These are phyloP conservation scores for Geotrypetes seraphini DNA, from an alignment of 2,797 vertebrate genomes.

Conservation along the genomic window DNA sequence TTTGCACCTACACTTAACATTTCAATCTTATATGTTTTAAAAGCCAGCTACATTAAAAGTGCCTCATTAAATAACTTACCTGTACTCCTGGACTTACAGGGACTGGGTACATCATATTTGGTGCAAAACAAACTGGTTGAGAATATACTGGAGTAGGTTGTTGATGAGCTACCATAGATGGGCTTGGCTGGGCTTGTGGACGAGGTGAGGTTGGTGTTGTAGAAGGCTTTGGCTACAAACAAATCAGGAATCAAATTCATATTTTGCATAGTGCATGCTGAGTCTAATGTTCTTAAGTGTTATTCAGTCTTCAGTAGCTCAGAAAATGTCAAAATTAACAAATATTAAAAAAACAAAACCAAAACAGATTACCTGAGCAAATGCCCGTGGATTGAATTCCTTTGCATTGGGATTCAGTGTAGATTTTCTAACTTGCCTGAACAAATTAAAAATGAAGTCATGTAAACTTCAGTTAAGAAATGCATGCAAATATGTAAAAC, in stretches of 20 bases:
- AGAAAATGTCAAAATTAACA: neutral
- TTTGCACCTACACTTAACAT: too few species aligned
- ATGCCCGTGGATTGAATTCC: slow-evolving; percentile 92
- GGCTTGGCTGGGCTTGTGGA: slow-evolving; percentile 93
- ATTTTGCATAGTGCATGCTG: neutral
- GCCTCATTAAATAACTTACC: too few species aligned
- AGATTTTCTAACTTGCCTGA: slow-evolving; percentile 93
- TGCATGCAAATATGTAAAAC: too few species aligned
- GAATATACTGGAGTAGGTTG: slow-evolving; percentile 81
- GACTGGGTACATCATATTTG: slow-evolving; percentile 91
- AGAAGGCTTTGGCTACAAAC: slow-evolving; percentile 86
- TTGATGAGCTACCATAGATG: slow-evolving; percentile 91
- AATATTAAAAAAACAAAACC: neutral
- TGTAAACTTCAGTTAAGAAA: neutral
- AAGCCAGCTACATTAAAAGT: too few species aligned
- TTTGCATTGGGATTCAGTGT: slow-evolving; percentile 96
- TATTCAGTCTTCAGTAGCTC: neutral
- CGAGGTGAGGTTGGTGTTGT: slow-evolving; percentile 91
- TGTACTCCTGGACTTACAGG: slow-evolving; percentile 96
- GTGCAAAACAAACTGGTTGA: slow-evolving; percentile 91
- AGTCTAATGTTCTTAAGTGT: neutral
- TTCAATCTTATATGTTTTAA: too few species aligned
- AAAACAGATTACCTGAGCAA: slow-evolving; percentile 84
- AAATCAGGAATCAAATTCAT: neutral
- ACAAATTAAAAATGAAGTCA: slow-evolving; percentile 14